Conservation (phyloP, 1,140 invertebrate genomes). For the Drosophila carrolli region DNA sequence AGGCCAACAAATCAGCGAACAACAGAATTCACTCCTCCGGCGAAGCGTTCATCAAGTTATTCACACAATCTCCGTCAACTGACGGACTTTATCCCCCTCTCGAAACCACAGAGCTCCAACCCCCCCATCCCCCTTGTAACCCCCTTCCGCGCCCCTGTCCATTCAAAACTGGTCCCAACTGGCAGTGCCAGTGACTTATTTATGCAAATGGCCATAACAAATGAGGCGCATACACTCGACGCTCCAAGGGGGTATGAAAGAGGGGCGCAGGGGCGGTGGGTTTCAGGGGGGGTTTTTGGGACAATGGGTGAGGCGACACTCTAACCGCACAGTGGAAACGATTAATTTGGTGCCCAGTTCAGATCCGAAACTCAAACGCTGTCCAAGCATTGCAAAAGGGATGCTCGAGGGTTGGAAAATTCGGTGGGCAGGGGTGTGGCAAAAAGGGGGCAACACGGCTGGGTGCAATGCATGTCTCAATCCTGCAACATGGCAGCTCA, state of each 20-base stretch:
- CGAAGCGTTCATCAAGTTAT: slow-evolving; percentile 74
- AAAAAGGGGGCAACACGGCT: slow-evolving; percentile 2
- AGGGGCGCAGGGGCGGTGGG: not conserved
- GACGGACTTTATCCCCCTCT: not conserved
- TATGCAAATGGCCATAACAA: slow-evolving; percentile 82
- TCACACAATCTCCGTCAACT: slow-evolving; percentile 67
- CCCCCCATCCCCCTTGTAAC: not conserved
- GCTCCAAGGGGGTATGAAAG: not conserved
- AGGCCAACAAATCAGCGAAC: slow-evolving; percentile 36
- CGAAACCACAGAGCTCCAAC: not conserved
- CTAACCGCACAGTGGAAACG: slow-evolving; percentile 74
- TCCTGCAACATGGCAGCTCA: slow-evolving; percentile 54
- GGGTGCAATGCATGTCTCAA: slow-evolving; percentile 69
- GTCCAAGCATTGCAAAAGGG: slow-evolving; percentile 44
- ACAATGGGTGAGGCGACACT: slow-evolving; percentile 4
- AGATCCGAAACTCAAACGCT: slow-evolving; percentile 31
- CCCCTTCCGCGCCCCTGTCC: slow-evolving; percentile 1
- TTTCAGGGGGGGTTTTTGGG: slow-evolving; percentile 2
- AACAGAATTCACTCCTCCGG: slow-evolving; percentile 10
- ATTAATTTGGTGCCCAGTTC: slow-evolving; percentile 70
- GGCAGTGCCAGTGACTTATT: slow-evolving; percentile 77
- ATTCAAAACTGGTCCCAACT: slow-evolving; percentile 48
- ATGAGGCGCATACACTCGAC: slow-evolving; percentile 71
- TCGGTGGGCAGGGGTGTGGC: not conserved
- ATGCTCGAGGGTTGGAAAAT: slow-evolving; percentile 10